A percentile compares a stretch with the other conserved stretches of the same genome.
phyloP scores from a whole-genome alignment of 2,888 invertebrate species.

The Octonoba sinensis region DNA sequence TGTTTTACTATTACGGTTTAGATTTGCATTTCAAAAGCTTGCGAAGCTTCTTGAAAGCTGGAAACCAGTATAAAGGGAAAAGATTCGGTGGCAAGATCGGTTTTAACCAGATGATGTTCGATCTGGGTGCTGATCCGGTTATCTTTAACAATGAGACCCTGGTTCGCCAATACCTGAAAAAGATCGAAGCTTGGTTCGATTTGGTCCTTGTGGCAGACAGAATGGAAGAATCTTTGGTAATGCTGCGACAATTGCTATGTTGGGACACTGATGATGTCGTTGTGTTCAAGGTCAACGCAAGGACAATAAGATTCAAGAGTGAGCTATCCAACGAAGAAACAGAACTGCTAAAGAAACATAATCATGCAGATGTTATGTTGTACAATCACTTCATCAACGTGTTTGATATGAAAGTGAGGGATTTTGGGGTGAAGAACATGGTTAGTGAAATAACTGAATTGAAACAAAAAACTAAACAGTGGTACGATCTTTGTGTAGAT shows the following conservation, averaged over 20 bases:
- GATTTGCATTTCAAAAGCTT: conserved; percentile 39
- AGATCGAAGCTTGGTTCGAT: conserved; percentile 68
- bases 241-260: conserved; percentile 68
- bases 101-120: conserved; percentile 69
- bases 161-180: conserved; percentile 65
- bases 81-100: conserved; percentile 66
- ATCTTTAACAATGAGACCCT: conserved; percentile 65
- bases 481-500: conserved; percentile 65
- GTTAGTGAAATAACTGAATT: conserved; percentile 53
- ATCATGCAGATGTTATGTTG: conserved; percentile 63
- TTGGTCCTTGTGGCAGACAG: conserved; percentile 69
- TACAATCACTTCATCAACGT: conserved; percentile 63
- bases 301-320: conserved; percentile 56
- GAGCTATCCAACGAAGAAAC: conserved; percentile 40
- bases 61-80: conserved; percentile 5
- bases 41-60: conserved; percentile 8
- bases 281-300: conserved; percentile 68
- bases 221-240: conserved; percentile 69
- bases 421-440: conserved; percentile 63
- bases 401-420: conserved; percentile 62
- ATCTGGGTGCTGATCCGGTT: conserved; percentile 67
- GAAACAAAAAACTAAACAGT: conserved; percentile 38
- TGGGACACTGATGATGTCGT: conserved; percentile 69
- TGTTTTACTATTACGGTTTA: conserved; percentile 67
- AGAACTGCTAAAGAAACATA: conserved; percentile 43